A percentile compares a stretch with the other conserved stretches of the same genome.
These are phyloP conservation scores for Heliconius hermathena DNA, from an alignment of 1,140 invertebrate genomes.

Conservation along the genomic window DNA sequence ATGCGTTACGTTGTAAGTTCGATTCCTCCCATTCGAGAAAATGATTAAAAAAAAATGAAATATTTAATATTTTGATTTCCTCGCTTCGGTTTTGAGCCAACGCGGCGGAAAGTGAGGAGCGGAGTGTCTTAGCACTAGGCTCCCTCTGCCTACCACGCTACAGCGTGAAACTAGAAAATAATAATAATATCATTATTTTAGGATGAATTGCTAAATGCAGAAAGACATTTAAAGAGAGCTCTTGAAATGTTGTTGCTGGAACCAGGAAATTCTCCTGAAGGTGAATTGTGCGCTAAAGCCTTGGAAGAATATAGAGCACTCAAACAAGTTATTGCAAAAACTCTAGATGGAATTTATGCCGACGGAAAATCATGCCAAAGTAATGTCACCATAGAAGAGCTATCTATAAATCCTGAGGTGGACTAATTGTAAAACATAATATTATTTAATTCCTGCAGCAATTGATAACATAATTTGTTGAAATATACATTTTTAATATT, in stretches of 20 bases:
- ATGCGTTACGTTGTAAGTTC: no score
- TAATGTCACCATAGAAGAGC: constrained; percentile 31
- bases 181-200: constrained; percentile 29
- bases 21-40: no score
- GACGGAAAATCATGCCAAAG: constrained; percentile 60
- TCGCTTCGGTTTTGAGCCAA: no score
- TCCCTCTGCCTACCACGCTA: no score
- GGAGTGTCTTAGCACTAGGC: no score
- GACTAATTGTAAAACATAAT: constrained; percentile 22
- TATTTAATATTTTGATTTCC: no score
- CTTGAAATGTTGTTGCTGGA: constrained; percentile 87
- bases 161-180: no score
- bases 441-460: no score
- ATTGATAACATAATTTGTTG: no score
- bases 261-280: constrained; percentile 87
- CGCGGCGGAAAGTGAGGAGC: no score
- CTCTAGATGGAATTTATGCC: constrained; percentile 66
- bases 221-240: constrained; percentile 83
- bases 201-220: constrained; percentile 81
- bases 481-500: no score
- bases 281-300: constrained; percentile 85
- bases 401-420: constrained; percentile 23
- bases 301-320: constrained; percentile 85
- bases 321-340: constrained; percentile 81
- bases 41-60: no score